A percentile compares a stretch with the other conserved stretches of the same genome.
These are phyloP conservation scores for Drosophila monieri DNA, from an alignment of 2,888 invertebrate species.

Conservation along the genomic window DNA sequence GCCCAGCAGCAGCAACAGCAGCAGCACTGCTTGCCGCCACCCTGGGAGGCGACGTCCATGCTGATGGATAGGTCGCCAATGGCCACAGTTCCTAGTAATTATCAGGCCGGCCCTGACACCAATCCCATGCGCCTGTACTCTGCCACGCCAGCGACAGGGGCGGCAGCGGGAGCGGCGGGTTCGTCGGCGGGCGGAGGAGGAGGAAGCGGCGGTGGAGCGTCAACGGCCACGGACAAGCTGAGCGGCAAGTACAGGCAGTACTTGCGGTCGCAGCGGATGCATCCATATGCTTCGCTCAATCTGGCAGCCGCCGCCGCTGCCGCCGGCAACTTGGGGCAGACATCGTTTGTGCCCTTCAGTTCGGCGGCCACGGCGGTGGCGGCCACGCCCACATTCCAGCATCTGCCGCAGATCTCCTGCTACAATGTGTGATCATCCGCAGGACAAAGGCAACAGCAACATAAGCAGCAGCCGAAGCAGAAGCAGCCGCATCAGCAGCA, in stretches of 20 bases:
- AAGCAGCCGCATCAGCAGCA: constrained; percentile 44
- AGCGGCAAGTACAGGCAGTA: constrained; percentile 87
- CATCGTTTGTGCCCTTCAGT: constrained; percentile 83
- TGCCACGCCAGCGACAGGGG: constrained; percentile 46
- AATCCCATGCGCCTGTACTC: constrained; percentile 73
- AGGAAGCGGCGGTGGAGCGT: constrained; percentile 42
- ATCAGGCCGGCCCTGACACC: constrained; percentile 84
- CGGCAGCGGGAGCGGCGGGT: constrained; percentile 53
- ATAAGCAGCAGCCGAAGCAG: constrained; percentile 26
- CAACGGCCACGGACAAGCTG: constrained; percentile 72
- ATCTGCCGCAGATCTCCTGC: constrained; percentile 85
- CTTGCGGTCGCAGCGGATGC: constrained; percentile 86
- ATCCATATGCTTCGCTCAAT: constrained; percentile 85
- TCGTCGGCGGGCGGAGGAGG: constrained; percentile 16
- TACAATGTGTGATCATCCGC: constrained; percentile 86
- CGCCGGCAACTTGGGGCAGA: constrained; percentile 79
- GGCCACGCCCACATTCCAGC: constrained; percentile 84
- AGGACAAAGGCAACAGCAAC: constrained; percentile 42
- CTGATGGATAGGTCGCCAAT: constrained; percentile 83
- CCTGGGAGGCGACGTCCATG: constrained; percentile 75
- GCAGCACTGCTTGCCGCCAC: constrained; percentile 63
- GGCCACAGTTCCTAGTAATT: constrained; percentile 84
- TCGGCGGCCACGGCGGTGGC: constrained; percentile 75
- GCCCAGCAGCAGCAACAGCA: constrained; percentile 51
- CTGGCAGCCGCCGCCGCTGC: constrained; percentile 83